Percentiles rank a stretch among this genome's conserved stretches.
phyloP scores from a whole-genome alignment of 1,140 invertebrate genomes.

The Rhyacophila brunnea region DNA sequence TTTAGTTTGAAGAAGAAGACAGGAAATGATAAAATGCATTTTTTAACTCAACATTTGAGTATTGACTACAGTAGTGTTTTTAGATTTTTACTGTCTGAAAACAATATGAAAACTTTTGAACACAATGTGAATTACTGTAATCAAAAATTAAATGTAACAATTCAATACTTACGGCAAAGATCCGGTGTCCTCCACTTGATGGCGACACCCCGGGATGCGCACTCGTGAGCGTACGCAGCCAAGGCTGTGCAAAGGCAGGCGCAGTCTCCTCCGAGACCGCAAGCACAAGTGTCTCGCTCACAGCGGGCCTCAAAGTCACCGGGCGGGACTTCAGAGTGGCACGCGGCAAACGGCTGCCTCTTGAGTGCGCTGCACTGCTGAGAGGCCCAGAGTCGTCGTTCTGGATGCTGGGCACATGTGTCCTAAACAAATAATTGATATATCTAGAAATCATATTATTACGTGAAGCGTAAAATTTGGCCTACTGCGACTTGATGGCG shows the following conservation, averaged over 20 bases:
- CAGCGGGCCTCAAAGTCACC: conserved; percentile 69
- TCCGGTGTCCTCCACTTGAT: conserved; percentile 80
- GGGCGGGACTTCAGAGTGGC: conserved; percentile 76
- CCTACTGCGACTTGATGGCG: too few relatives aligned
- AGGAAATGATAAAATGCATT: too few relatives aligned
- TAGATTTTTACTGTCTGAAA: too few relatives aligned
- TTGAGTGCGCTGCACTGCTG: conserved; percentile 74
- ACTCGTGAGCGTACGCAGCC: conserved; percentile 81
- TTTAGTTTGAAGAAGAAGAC: too few relatives aligned
- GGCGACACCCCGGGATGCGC: conserved; percentile 66
- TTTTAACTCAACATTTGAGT: too few relatives aligned
- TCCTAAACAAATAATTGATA: conserved; percentile 52
- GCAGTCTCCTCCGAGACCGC: conserved; percentile 86
- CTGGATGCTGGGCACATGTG: conserved; percentile 70
- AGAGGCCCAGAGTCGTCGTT: conserved; percentile 75
- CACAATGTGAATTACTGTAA: too few relatives aligned
- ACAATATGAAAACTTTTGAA: too few relatives aligned
- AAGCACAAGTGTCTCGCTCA: conserved; percentile 80
- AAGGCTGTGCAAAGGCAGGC: conserved; percentile 86
- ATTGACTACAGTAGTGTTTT: too few relatives aligned
- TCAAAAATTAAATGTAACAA: too few relatives aligned
- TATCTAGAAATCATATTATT: too few relatives aligned
- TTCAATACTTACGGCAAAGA: conserved; percentile 72
- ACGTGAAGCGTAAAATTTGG: too few relatives aligned
- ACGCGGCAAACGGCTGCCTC: conserved; percentile 68